A percentile compares a stretch with the other conserved stretches of the same genome.
Conservation (phyloP, 1,140 invertebrate genomes). For the Saccostrea echinata region DNA sequence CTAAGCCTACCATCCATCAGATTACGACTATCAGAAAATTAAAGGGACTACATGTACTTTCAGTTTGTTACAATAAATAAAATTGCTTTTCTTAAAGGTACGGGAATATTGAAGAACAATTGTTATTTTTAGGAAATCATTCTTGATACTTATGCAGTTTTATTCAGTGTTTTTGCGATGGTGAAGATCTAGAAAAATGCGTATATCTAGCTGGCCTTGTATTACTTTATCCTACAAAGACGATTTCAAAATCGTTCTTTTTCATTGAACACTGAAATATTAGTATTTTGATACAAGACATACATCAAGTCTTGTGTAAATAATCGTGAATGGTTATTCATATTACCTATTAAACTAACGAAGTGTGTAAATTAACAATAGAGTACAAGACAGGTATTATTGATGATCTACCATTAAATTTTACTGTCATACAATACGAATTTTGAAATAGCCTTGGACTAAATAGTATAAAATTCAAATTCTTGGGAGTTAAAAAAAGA, state of each 20-base stretch:
- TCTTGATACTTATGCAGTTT: background rate
- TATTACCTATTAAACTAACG: background rate
- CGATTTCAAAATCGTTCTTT: background rate
- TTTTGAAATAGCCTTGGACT: background rate
- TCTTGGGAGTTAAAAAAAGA: background rate
- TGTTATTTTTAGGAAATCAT: too few relatives aligned
- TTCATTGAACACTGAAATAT: background rate
- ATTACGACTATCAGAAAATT: too few relatives aligned
- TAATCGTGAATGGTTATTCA: background rate
- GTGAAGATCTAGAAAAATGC: background rate
- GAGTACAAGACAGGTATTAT: background rate
- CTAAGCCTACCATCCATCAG: too few relatives aligned
- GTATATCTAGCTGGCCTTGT: background rate
- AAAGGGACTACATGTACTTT: too few relatives aligned
- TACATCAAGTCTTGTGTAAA: background rate
- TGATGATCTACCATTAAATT: background rate
- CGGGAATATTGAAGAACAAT: too few relatives aligned
- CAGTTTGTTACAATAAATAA: too few relatives aligned
- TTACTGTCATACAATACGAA: background rate
- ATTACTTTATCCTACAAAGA: background rate
- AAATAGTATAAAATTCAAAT: background rate
- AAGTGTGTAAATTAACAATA: slow-evolving; percentile 13
- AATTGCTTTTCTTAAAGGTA: too few relatives aligned
- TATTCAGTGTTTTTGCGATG: background rate
- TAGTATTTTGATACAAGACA: background rate